phyloP scores from a whole-genome alignment of 2,113 vertebrate species.

The Gambusia holbrooki region DNA sequence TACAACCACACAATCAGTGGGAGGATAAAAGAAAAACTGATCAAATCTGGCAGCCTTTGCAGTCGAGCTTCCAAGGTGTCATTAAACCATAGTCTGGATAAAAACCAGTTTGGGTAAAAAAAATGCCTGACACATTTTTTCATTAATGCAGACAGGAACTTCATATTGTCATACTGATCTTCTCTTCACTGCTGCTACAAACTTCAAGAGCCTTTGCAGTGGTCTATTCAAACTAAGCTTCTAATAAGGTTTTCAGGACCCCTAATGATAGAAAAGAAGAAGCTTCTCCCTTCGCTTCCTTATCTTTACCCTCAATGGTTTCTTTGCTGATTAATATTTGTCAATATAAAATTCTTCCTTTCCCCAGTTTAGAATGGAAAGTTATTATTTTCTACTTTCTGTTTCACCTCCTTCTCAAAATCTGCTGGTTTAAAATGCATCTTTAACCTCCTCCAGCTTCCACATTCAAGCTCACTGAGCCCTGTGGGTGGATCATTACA shows the following conservation, averaged over 20 bases:
- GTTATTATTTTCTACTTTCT: neutral
- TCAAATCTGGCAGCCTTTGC: neutral
- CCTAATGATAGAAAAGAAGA: neutral
- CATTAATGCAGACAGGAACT: constrained; percentile 4
- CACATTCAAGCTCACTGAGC: constrained; percentile 8
- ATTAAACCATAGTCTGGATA: neutral
- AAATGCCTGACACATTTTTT: constrained; percentile 1
- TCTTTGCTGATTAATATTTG: neutral
- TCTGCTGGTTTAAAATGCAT: constrained; percentile 19
- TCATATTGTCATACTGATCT: constrained; percentile 11
- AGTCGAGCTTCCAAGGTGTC: neutral
- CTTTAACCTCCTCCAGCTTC: constrained; percentile 33
- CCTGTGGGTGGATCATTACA: constrained; percentile 38
- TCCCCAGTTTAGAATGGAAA: neutral
- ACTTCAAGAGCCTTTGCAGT: constrained; percentile 11
- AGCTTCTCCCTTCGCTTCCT: constrained; percentile 1
- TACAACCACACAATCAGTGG: neutral
- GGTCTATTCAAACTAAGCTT: constrained; percentile 32
- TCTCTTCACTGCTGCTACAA: constrained; percentile 3
- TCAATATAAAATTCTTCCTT: neutral
- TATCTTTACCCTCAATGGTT: neutral
- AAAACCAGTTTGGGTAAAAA: neutral
- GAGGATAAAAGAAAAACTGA: neutral
- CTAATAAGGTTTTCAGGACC: neutral
- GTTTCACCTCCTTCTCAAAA: constrained; percentile 17